Evolutionary conservation across 2,888 invertebrate species (phyloP), one percentile per base, ranked within the genome.

Genomic region (Fragum whitleyi): DNA sequence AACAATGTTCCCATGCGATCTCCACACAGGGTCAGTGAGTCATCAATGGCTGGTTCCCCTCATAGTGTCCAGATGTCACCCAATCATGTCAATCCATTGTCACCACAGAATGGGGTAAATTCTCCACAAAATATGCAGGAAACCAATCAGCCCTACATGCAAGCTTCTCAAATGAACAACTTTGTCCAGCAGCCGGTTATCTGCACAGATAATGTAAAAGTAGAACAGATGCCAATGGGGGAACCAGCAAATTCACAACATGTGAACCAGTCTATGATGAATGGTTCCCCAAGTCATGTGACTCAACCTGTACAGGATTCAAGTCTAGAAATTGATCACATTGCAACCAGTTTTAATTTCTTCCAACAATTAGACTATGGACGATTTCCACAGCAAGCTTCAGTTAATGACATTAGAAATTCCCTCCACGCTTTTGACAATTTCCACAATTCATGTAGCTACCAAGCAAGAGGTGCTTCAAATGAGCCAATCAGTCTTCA

Each of bases 31-130:
- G 23, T 65, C 32, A 51, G 39, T 28, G 68, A 42, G 32, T 59
- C 67, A 11, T 61, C 61, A 28, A 71, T 71, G 53, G 51, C 28
- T 47, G 77, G 77, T 70, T 81, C 80, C 65, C 80, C 80, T 26
- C 55, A 74, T n/a, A 73, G 57, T 65, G 26, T 75, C 57, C 65
- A 36, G 47, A 23, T 75, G 69, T 68, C 75, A 26, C 75, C 75
- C 7, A 23, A 57, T 11, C 29, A 9, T 29, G 61, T 69, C 36
- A 68, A 69, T 55, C 55, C 59, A 36, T 36, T 26, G 16, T 75
- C 75, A 26, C 75, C 75, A n/a, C 75, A 75, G 9, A 47, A 19
- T 29, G 51, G 28, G 1, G 14, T 65, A 7, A 65, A 39, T 21
- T 42, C 65, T 26, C 42, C 65, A 2, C 65, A 65, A 16, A 65